Conservation (phyloP, 1,140 invertebrate species). For the Rhysida immarginata region DNA sequence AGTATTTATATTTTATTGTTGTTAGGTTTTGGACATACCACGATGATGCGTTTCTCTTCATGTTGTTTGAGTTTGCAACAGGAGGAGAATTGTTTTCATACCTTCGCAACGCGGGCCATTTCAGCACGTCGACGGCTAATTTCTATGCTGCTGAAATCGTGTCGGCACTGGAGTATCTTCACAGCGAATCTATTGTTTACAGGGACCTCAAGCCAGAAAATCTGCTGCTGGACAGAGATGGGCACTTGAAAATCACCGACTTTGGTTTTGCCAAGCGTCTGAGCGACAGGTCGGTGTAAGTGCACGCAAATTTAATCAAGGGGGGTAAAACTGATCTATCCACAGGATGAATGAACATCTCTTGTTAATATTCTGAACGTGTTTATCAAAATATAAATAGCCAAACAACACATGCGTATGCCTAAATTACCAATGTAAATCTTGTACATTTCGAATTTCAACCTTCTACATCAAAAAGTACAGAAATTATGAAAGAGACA, state of each 20-base stretch:
- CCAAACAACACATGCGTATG: no score
- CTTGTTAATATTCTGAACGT: no score
- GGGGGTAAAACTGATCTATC: no score
- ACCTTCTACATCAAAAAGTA: no score
- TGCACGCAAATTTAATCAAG: no score
- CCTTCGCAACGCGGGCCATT: slow-evolving; percentile 76
- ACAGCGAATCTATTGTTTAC: slow-evolving; percentile 71
- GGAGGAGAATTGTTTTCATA: slow-evolving; percentile 94
- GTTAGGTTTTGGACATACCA: slow-evolving; percentile 75
- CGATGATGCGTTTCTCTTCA: slow-evolving; percentile 74
- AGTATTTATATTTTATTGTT: slow-evolving; percentile 15
- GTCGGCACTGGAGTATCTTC: slow-evolving; percentile 82
- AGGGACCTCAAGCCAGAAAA: slow-evolving; percentile 80
- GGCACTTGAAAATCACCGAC: slow-evolving; percentile 92
- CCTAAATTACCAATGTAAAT: no score
- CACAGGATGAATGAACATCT: no score
- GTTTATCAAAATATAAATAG: neutral
- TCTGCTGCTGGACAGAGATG: slow-evolving; percentile 72
- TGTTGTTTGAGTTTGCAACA: slow-evolving; percentile 86
- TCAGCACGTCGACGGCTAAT: slow-evolving; percentile 62
- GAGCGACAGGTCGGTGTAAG: slow-evolving; percentile 52
- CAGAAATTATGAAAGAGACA: no score
- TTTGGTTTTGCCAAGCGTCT: slow-evolving; percentile 95
- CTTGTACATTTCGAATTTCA: no score
- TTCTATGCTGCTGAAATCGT: slow-evolving; percentile 94